Evolutionary conservation across 2,113 vertebrate species (phyloP), one percentile per base, ranked within the genome.

Genomic region (Platysteira castanea): DNA sequence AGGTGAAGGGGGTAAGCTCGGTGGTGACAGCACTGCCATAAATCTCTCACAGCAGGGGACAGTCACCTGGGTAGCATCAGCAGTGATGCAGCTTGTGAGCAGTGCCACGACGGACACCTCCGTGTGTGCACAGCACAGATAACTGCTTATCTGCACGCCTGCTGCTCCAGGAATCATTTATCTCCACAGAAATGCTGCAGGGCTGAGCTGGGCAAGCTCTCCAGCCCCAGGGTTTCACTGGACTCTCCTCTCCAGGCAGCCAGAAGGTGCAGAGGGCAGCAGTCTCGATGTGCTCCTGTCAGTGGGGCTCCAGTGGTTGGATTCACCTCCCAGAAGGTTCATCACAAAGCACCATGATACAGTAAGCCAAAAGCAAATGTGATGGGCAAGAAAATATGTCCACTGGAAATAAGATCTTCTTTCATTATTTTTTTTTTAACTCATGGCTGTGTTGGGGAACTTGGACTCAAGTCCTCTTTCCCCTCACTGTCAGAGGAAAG

Each of bases 31-130:
- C 41, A 47, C 7, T 15, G 53, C 9, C 35, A 42, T 14, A 39
- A 90, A 86, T 70, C 12, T 0, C 22, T 59, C 73, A 7, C 37
- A n/a, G 16, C 0, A 53, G 75, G 75, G 11, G 26, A 46, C 5
- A 2, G 16, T 79, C 11, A 3, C 59, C 80, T 35, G 5, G 3
- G 59, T 4, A 77, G 28, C 80, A 70, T 83, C 84, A 65, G 54
- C 71, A 61, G 41, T 15, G 57, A 69, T 74, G 91, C 59, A 80
- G 56, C 24, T 9, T n/a, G 44, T 44, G 74, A 84, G 92, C 41
- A 16, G 46, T 7, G 22, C 42, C 30, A 4, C 2, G 0, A 22
- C 0, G 0, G 50, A 46, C 53, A 50, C 33, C 71, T 70, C n/a
- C 1, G 0, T 13, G 89, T 41, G 50, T 92, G 86, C 9, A 7